Conservation (phyloP, 1,140 invertebrate genomes). For the Drosophila bocqueti region DNA sequence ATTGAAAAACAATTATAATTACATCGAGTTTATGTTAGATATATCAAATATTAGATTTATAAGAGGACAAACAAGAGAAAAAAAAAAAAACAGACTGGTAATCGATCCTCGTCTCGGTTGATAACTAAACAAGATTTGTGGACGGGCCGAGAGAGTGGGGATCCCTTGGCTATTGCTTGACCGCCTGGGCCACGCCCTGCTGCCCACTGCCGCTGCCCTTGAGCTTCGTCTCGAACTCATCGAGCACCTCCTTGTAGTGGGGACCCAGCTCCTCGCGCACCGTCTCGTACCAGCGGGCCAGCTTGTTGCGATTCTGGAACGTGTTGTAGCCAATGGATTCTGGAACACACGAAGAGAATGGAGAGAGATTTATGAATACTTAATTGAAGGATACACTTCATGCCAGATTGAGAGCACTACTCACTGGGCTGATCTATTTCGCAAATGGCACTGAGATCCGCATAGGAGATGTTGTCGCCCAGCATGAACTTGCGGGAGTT, state of each 20-base stretch:
- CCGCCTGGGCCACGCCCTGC: slow-evolving; percentile 65
- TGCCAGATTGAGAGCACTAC: slow-evolving; percentile 68
- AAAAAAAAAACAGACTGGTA: slow-evolving; percentile 7
- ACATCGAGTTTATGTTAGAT: slow-evolving; percentile 18
- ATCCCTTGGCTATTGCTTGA: slow-evolving; percentile 47
- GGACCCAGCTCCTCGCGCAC: slow-evolving; percentile 87
- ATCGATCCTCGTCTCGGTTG: slow-evolving; percentile 2
- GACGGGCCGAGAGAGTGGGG: slow-evolving; percentile 1
- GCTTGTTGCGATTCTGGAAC: slow-evolving; percentile 86
- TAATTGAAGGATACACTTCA: background rate
- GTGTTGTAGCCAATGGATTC: slow-evolving; percentile 88
- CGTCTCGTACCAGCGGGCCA: slow-evolving; percentile 88
- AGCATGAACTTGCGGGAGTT: slow-evolving; percentile 88
- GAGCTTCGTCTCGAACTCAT: slow-evolving; percentile 72
- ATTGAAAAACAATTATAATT: slow-evolving; percentile 19
- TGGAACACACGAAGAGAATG: slow-evolving; percentile 45
- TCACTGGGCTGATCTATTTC: slow-evolving; percentile 93
- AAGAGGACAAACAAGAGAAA: slow-evolving; percentile 14
- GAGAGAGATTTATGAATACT: background rate
- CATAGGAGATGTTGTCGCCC: slow-evolving; percentile 90
- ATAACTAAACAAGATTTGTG: slow-evolving; percentile 43
- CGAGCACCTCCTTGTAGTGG: slow-evolving; percentile 67
- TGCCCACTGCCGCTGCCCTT: slow-evolving; percentile 51
- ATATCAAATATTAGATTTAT: background rate
- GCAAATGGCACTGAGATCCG: slow-evolving; percentile 92